Evolutionary conservation across 2,888 invertebrate species (phyloP), one percentile per base, ranked within the genome.

Genomic region (Branchellion lobata): DNA sequence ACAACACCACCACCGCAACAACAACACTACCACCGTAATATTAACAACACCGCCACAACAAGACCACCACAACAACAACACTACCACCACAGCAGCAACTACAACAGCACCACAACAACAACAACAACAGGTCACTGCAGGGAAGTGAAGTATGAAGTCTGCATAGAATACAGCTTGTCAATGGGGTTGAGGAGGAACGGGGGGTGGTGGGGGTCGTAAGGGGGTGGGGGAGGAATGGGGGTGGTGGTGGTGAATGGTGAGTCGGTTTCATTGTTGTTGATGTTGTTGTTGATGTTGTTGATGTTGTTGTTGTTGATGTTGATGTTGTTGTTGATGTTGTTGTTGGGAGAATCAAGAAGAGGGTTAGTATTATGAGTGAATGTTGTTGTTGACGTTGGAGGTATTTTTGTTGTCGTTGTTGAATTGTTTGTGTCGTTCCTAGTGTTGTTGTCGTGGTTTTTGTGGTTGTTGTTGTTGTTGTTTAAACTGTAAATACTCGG

Each of bases 151-250:
- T 97, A 97, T 72, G 95, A 95, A 88, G 93, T 95, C 89, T 96
- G 96, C 97, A 97, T 97, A 86, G 96, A 93, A 90, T 96, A 97
- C 83, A 97, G 91, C 89, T 96, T 96, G 89, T 97, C 96, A 85
- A 97, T 97, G 76, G 96, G 97, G 88, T 96, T 96, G 27, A 79
- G 69, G 27, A 79, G 34, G 8, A 75, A 75, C 1, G 33, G 29
- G 14, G 76, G 14, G 29, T 29, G 31, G 18, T 29, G 8, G 3
- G 34, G 8, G 31, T 71, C 1, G 31, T 33, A 31, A 31, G 33
- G 3, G 14, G 76, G 14, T 57, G 53, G 31, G 18, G 29, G 8
- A 1, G 34, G 8, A n/a, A 18, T 0, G 31, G 24, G 11, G n/a
- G 33, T 3, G 3, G 3, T 57, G 5, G 24, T 57, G 11, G 21